phyloP scores from a whole-genome alignment of 1,140 invertebrate genomes.

The Magallana gigas region DNA sequence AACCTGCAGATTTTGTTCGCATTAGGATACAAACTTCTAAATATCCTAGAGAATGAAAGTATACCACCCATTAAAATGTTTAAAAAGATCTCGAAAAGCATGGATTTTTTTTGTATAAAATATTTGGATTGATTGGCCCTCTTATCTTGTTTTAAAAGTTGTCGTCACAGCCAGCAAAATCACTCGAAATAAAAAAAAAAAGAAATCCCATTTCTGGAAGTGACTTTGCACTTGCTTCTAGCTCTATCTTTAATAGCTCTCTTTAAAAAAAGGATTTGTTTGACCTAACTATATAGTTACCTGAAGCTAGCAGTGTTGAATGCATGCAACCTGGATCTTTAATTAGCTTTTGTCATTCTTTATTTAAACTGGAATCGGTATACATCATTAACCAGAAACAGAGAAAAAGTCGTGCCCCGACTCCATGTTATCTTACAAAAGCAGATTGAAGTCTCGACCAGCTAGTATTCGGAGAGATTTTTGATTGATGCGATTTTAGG shows the following conservation, averaged over 20 bases:
- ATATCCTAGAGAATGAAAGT: constrained; percentile 9
- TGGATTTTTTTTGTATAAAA: neutral
- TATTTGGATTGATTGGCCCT: neutral
- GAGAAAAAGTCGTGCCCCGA: neutral
- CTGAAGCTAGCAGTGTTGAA: too few relatives aligned
- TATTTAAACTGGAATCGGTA: neutral
- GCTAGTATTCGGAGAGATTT: neutral
- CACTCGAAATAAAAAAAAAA: neutral
- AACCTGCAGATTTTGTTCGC: neutral
- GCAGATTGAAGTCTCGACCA: neutral
- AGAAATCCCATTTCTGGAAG: neutral
- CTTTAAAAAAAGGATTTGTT: too few relatives aligned
- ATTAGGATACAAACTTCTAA: constrained; percentile 13
- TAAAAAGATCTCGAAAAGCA: neutral
- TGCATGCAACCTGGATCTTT: neutral
- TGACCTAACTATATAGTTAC: too few relatives aligned
- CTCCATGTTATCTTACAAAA: neutral
- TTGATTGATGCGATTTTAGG: constrained; percentile 28
- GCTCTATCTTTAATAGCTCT: neutral
- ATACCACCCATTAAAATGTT: neutral
- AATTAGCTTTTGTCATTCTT: neutral
- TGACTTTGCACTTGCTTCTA: neutral
- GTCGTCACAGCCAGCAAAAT: neutral
- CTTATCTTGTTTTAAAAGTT: constrained; percentile 13
- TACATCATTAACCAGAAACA: neutral